Evolutionary conservation across 2,888 invertebrate genomes (phyloP).

Genomic region (Protodeltote pygarga): DNA sequence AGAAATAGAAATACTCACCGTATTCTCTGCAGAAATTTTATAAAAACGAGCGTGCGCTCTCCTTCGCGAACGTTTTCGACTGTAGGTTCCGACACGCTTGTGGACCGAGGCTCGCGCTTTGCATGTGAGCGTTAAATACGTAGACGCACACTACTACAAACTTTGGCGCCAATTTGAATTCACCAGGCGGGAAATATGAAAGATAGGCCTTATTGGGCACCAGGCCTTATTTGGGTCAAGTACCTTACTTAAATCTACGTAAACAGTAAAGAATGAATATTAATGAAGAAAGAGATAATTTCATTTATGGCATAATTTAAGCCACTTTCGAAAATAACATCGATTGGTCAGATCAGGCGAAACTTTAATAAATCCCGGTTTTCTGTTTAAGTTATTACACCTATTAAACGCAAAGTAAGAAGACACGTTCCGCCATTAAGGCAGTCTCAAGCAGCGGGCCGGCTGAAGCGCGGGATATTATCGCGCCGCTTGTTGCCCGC

Average conservation of each 20-base stretch:
- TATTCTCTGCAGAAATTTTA: too few species aligned
- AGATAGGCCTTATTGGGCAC: too few species aligned
- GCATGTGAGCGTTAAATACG: too few species aligned
- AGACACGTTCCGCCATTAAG: slow-evolving; percentile 85
- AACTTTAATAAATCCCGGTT: slow-evolving; percentile 74
- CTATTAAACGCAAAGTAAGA: slow-evolving; percentile 84
- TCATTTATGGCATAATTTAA: slow-evolving; percentile 41
- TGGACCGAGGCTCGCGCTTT: too few species aligned
- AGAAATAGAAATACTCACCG: too few species aligned
- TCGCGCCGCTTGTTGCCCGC: slow-evolving; percentile 87
- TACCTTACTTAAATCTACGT: slow-evolving; percentile 15
- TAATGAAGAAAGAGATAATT: slow-evolving; percentile 43
- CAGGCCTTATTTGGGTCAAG: too few species aligned
- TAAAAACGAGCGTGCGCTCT: too few species aligned
- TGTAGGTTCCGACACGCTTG: too few species aligned
- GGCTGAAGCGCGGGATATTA: slow-evolving; percentile 83
- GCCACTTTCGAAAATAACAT: slow-evolving; percentile 44
- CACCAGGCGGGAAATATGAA: too few species aligned
- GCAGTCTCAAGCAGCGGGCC: slow-evolving; percentile 69
- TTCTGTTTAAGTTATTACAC: slow-evolving; percentile 84
- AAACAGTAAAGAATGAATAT: slow-evolving; percentile 41
- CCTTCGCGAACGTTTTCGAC: too few species aligned
- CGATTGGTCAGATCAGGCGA: slow-evolving; percentile 55
- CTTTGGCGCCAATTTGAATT: too few species aligned
- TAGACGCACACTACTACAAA: too few species aligned